Evolutionary conservation across 1,140 invertebrate species (phyloP), one percentile per base, ranked within the genome.

Genomic region (Eufriesea mexicana): DNA sequence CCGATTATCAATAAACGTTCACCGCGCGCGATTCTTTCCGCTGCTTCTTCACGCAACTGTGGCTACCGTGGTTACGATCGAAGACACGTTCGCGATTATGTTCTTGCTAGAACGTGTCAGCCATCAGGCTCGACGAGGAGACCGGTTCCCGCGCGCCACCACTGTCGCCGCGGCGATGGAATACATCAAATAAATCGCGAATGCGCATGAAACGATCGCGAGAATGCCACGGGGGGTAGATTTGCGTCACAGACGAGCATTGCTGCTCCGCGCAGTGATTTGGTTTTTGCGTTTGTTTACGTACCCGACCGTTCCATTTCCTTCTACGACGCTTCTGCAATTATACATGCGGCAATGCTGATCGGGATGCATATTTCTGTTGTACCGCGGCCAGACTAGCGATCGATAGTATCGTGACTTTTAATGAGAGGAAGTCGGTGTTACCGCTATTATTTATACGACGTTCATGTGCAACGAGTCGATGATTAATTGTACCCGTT

Each of bases 251-350:
- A 5, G 12, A 8, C n/a, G 16, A 2, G 42, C 7, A 35, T 2
- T 42, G 14, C 2, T 25, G 45, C 0, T 59, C 42, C 45, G 47
- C 28, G 14, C 78, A 57, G 7, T n/a, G 55, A 57, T 28, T 16
- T 12, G 55, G 23, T 83, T 83, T 55, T 70, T 71, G 28, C 55
- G 47, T 62, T 78, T 71, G 35, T 70, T 77, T 78, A 61, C 57
- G 35, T 57, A 35, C 28, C 16, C 4, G 20, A 6, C 20, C 20
- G 45, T 6, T 12, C 12, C 47, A n/a, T 76, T 75, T 62, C 59
- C 25, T 49, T 57, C 25, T 2, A 5, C 23, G 20, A 10, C 18
- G 61, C 23, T 18, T 66, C 14, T 45, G 5, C 76, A 68, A 68
- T 68, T 78, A 55, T 23, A 78, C 25, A 35, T 10, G 18, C 47